phyloP scores from a whole-genome alignment of 2,113 vertebrate species.

The Boleophthalmus pectinirostris region DNA sequence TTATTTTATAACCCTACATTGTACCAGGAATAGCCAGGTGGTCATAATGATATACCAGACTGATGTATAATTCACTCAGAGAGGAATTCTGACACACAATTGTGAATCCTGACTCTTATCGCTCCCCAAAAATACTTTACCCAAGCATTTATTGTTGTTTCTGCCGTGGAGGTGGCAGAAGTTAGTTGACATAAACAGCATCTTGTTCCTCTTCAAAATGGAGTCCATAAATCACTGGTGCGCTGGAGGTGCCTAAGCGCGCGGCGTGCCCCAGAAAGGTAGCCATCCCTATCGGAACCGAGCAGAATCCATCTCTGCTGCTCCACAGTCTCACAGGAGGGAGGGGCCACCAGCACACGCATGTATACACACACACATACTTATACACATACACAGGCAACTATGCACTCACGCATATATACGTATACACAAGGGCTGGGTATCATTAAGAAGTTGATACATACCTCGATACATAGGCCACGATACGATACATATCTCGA shows the following conservation, averaged over 20 bases:
- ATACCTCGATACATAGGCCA: too few species aligned
- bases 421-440: too few species aligned
- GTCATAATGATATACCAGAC: background rate
- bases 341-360: slow-evolving; percentile 39
- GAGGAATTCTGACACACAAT: background rate
- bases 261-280: slow-evolving; percentile 70
- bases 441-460: too few species aligned
- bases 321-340: slow-evolving; percentile 55
- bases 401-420: slow-evolving; percentile 4
- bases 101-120: background rate
- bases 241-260: slow-evolving; percentile 60
- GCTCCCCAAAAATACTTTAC: background rate
- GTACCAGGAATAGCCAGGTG: background rate
- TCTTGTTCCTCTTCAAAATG: slow-evolving; percentile 54
- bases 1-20: background rate
- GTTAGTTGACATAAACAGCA: slow-evolving; percentile 35
- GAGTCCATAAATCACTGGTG: slow-evolving; percentile 69
- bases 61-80: background rate
- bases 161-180: slow-evolving; percentile 2
- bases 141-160: background rate
- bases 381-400: slow-evolving; percentile 26
- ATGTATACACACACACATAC: background rate
- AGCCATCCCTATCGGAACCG: slow-evolving; percentile 66
- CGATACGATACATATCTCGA: too few species aligned
- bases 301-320: slow-evolving; percentile 66